Conservation (phyloP, 2,113 vertebrate genomes). For the Trinectes maculatus region DNA sequence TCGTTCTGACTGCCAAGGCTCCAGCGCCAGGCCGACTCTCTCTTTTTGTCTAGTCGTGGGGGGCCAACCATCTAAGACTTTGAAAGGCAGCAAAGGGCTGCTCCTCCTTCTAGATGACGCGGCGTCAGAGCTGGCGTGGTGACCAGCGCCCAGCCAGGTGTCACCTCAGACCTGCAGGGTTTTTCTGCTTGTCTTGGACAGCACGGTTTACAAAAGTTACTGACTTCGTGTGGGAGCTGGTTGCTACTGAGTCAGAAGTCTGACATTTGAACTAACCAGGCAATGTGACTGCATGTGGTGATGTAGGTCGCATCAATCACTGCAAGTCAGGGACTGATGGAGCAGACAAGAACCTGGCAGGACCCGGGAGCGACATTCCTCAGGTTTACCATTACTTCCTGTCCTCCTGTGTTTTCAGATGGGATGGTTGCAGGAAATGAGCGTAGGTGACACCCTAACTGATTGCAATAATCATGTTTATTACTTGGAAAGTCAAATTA, state of each 20-base stretch:
- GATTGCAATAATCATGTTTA: neutral
- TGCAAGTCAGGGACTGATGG: slow-evolving; percentile 4
- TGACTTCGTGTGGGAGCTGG: slow-evolving; percentile 32
- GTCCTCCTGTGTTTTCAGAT: slow-evolving; percentile 4
- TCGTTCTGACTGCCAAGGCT: slow-evolving; percentile 71
- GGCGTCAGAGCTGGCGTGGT: slow-evolving; percentile 15
- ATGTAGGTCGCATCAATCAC: slow-evolving; percentile 45
- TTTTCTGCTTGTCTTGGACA: slow-evolving; percentile 11
- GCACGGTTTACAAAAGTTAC: slow-evolving; percentile 22
- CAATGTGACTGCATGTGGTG: slow-evolving; percentile 23
- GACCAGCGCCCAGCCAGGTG: slow-evolving; percentile 36
- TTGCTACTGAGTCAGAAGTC: slow-evolving; percentile 51
- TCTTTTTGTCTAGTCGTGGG: slow-evolving; percentile 60
- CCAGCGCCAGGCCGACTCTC: slow-evolving; percentile 58
- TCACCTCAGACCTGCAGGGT: slow-evolving; percentile 26
- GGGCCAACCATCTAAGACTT: slow-evolving; percentile 41
- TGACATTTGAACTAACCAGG: slow-evolving; percentile 46
- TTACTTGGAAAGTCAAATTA: neutral
- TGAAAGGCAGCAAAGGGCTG: slow-evolving; percentile 42
- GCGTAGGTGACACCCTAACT: neutral
- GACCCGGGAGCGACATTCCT: slow-evolving; percentile 44
- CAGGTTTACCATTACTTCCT: slow-evolving; percentile 32
- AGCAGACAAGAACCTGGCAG: slow-evolving; percentile 47
- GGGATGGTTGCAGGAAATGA: neutral
- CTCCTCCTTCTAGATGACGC: slow-evolving; percentile 27